These are phyloP conservation scores for Charanyca ferruginea DNA, from an alignment of 2,888 invertebrate genomes.

Conservation along the genomic window DNA sequence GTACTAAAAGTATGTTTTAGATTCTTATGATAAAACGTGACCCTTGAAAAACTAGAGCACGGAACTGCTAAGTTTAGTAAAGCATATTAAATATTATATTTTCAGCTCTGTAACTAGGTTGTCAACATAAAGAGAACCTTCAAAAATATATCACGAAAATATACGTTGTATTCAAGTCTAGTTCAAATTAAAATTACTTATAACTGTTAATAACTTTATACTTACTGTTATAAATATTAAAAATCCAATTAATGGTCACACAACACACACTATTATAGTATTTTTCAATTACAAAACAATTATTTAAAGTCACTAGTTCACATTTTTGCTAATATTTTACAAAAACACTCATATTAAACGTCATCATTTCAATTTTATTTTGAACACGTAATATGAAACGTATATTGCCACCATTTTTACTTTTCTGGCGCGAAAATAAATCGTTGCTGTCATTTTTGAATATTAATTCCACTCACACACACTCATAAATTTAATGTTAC, in stretches of 20 bases:
- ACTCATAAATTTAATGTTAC: slow-evolving; percentile 58
- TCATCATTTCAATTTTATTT: slow-evolving; percentile 90
- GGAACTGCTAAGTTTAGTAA: slow-evolving; percentile 24
- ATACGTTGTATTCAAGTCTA: not conserved
- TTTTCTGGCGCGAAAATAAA: slow-evolving; percentile 87
- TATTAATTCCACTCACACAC: slow-evolving; percentile 61
- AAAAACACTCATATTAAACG: slow-evolving; percentile 64
- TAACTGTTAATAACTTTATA: no score
- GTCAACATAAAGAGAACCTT: slow-evolving; percentile 21
- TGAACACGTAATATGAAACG: slow-evolving; percentile 85
- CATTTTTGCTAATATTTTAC: slow-evolving; percentile 77
- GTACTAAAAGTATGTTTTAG: slow-evolving; percentile 42
- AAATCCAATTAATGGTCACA: slow-evolving; percentile 62
- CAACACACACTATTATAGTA: slow-evolving; percentile 57
- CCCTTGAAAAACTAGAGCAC: slow-evolving; percentile 51
- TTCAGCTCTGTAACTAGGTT: slow-evolving; percentile 24
- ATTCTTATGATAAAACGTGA: slow-evolving; percentile 49
- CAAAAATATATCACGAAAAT: not conserved
- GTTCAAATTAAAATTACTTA: no score
- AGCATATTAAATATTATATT: slow-evolving; percentile 20
- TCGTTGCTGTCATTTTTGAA: slow-evolving; percentile 81
- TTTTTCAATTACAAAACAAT: slow-evolving; percentile 54
- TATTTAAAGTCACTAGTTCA: slow-evolving; percentile 62
- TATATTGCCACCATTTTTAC: slow-evolving; percentile 81
- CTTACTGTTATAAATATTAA: slow-evolving; percentile 54